Evolutionary conservation across 2,888 invertebrate species (phyloP).

Genomic region (Xanthorhoe spadicearia): DNA sequence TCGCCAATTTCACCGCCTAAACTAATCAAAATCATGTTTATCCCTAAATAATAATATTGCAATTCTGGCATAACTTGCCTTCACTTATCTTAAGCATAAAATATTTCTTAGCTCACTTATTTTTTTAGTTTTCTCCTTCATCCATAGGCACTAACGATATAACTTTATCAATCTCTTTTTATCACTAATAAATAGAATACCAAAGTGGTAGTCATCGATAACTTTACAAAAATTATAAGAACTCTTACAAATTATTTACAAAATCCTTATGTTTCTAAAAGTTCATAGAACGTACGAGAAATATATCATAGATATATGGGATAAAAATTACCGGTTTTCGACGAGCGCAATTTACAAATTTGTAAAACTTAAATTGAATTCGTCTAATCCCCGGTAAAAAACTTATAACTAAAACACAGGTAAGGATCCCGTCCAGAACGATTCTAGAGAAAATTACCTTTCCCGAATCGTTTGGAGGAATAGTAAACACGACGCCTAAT

Average conservation of each 20-base stretch:
- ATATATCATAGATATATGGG: conserved; percentile 99
- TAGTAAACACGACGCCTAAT: conserved; percentile 62
- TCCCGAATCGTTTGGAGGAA: conserved; percentile 81
- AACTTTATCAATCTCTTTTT: conserved; percentile 22
- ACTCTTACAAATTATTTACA: conserved; percentile 65
- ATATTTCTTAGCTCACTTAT: conserved; percentile 1
- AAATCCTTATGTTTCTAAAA: conserved; percentile 70
- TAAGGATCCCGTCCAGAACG: conserved; percentile 72
- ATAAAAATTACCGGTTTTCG: conserved; percentile 91
- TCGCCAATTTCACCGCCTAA: conserved; percentile 40
- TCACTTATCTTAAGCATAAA: conserved; percentile 20
- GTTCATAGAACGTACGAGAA: conserved; percentile 98
- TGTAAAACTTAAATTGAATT: conserved; percentile 43
- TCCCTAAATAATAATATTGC: conserved; percentile 48
- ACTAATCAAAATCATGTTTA: conserved; percentile 27
- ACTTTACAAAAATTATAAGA: conserved; percentile 12
- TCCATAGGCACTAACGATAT: not conserved
- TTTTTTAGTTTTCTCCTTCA: conserved; percentile 12
- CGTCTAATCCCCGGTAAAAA: conserved; percentile 77
- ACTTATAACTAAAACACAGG: conserved; percentile 69
- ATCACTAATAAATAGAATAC: conserved; percentile 19
- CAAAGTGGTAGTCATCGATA: conserved; percentile 6
- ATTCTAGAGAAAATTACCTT: conserved; percentile 85
- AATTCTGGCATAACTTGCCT: conserved; percentile 49
- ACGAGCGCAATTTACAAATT: conserved; percentile 53